Evolutionary conservation across 2,888 invertebrate genomes (phyloP).

Genomic region (Drosophila anomalata): DNA sequence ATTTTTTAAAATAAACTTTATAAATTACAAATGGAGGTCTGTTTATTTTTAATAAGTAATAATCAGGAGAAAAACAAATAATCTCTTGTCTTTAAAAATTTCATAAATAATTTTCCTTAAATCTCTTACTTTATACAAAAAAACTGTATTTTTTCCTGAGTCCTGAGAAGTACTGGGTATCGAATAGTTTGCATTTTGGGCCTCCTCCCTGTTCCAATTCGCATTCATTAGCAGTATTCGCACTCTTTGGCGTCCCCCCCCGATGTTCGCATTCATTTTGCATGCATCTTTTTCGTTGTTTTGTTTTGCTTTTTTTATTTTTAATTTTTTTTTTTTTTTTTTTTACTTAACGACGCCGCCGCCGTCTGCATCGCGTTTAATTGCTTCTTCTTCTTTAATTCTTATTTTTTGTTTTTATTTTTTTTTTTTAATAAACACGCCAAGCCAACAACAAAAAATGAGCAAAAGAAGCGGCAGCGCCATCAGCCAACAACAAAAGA

Average conservation of each 20-base stretch:
- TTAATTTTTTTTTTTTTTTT: neutral
- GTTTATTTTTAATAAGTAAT: no score
- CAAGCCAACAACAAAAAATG: slow-evolving; percentile 29
- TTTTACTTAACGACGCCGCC: slow-evolving; percentile 28
- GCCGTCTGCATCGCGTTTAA: slow-evolving; percentile 31
- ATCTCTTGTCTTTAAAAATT: no score
- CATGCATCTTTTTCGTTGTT: slow-evolving; percentile 39
- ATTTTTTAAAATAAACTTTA: no score
- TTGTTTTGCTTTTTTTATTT: slow-evolving; percentile 9
- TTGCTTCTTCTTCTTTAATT: neutral
- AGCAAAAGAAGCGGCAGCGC: slow-evolving; percentile 37
- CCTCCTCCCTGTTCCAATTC: slow-evolving; percentile 56
- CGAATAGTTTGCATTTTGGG: slow-evolving; percentile 13
- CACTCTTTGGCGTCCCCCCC: slow-evolving; percentile 36
- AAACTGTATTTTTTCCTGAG: no score
- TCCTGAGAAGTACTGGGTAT: neutral
- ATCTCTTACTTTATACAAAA: neutral
- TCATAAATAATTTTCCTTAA: no score
- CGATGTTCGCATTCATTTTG: slow-evolving; percentile 43
- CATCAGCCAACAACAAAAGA: slow-evolving; percentile 7
- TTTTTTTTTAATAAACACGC: slow-evolving; percentile 35
- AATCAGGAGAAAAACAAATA: no score
- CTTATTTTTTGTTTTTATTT: neutral
- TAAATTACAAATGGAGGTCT: no score
- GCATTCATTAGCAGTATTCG: slow-evolving; percentile 70